phyloP scores from a whole-genome alignment of 2,888 invertebrate genomes.

The Scrobipalpa costella region DNA sequence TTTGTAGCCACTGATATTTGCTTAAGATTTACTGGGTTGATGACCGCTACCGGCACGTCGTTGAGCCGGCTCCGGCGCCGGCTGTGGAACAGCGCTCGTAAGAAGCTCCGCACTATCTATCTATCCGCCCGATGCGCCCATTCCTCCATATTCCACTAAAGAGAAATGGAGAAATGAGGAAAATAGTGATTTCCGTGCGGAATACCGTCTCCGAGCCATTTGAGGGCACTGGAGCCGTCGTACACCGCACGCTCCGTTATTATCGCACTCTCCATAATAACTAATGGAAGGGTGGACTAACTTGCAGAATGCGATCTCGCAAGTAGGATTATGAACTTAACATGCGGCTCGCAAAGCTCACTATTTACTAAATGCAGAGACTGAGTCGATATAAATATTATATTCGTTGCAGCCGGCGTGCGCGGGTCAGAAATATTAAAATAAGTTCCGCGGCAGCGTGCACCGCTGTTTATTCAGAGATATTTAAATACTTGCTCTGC shows the following conservation, averaged over 20 bases:
- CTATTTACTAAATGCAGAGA: not conserved
- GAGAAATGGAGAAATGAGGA: constrained; percentile 4
- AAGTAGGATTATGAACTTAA: not conserved
- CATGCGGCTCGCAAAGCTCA: constrained; percentile 1
- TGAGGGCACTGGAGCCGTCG: not conserved
- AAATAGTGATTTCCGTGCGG: constrained; percentile 4
- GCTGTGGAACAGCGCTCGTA: no score
- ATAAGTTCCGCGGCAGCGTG: constrained; percentile 11
- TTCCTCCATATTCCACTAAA: constrained; percentile 12
- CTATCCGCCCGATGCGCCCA: not conserved
- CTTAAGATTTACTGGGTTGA: no score
- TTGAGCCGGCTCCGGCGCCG: not conserved
- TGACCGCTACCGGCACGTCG: no score
- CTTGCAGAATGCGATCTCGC: not conserved
- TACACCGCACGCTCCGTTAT: not conserved
- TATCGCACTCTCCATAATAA: constrained; percentile 10
- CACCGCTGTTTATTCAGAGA: constrained; percentile 7
- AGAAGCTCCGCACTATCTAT: no score
- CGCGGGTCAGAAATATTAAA: constrained; percentile 15
- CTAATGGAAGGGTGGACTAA: constrained; percentile 11
- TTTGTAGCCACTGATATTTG: no score
- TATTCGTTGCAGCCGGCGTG: constrained; percentile 2
- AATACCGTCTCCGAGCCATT: constrained; percentile 2
- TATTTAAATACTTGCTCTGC: constrained; percentile 11
- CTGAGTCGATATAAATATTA: constrained; percentile 6